phyloP scores from a whole-genome alignment of 2,888 invertebrate species.

The Morinoia aosen region DNA sequence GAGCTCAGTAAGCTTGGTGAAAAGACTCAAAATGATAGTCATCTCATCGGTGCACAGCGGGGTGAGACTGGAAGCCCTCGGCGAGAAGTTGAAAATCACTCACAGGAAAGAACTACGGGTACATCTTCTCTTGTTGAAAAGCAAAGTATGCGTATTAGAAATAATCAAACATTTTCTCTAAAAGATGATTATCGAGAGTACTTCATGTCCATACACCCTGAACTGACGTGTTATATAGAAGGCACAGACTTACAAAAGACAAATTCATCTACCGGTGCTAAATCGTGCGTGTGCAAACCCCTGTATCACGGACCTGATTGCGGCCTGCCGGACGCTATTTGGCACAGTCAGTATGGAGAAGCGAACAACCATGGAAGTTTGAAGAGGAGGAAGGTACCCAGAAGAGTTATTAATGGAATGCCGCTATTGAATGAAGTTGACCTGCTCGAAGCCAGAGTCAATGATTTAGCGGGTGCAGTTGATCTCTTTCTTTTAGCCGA shows the following conservation, averaged over 20 bases:
- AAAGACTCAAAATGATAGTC: background rate
- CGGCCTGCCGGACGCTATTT: conserved; percentile 68
- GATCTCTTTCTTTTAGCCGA: conserved; percentile 78
- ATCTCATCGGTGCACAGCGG: background rate
- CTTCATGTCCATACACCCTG: conserved; percentile 39
- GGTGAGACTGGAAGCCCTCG: background rate
- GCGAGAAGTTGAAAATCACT: background rate
- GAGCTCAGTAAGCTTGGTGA: background rate
- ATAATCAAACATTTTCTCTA: conserved; percentile 24
- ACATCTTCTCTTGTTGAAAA: background rate
- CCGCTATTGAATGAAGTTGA: conserved; percentile 73
- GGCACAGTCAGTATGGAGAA: conserved; percentile 63
- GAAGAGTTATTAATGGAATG: conserved; percentile 77
- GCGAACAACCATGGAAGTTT: conserved; percentile 70
- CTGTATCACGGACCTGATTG: conserved; percentile 68
- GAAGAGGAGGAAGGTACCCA: conserved; percentile 70
- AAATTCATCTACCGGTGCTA: background rate
- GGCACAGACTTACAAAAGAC: conserved; percentile 58
- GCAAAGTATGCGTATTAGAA: background rate
- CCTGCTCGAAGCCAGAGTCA: conserved; percentile 75
- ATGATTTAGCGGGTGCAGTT: conserved; percentile 77
- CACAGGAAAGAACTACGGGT: background rate
- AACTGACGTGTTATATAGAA: conserved; percentile 41
- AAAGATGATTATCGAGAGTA: conserved; percentile 48
- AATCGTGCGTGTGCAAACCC: conserved; percentile 61